Base-by-base conservation (phyloP, 2,888 invertebrate genomes). In the Hofmannophila pseudospretella region DNA sequence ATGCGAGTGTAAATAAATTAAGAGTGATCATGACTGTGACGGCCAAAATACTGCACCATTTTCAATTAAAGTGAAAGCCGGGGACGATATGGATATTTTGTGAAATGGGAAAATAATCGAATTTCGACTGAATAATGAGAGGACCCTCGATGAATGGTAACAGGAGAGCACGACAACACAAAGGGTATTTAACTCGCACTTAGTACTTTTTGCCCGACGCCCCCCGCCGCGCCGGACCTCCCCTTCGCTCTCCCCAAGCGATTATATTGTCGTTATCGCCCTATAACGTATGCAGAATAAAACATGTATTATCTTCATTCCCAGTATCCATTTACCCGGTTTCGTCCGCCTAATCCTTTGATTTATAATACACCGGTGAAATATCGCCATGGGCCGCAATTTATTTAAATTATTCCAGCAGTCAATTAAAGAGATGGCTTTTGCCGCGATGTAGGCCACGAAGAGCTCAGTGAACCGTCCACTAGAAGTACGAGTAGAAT, bases 31-130 rank as follows among this genome's bases (percentile, higher is more conserved):
- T 53, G 47, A 49, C 55, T 59, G 54, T 68, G 64, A 67, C 68
- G 65, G 58, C 67, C 73, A 58, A 67, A 75, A 68, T 62, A 56
- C 58, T 59, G 65, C 65, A 68, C 77, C 76, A 63, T 78, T 80
- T 77, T 75, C 82, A 86, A 86, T 85, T 86, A 81, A 61, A 80
- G 54, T 77, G 63, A 85, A 74, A 84, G 82, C 80, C 58, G 67
- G 77, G 81, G 78, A 74, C 79, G 82, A 76, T 84, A 82, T 84
- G 81, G 84, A 85, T 86, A 84, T 85, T 84, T 80, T 78, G 69
- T 65, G 66, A 80, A 81, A 86, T 85, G 85, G 86, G 85, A 82
- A 85, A 78, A 84, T 86, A 86, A 85, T 86, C 86, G 79, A 86
- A 84, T 86, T 85, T 79, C 67, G 61, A 63, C 81, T 79, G 84